Conservation (phyloP, 1,140 invertebrate species). For the Eurosta solidaginis region DNA sequence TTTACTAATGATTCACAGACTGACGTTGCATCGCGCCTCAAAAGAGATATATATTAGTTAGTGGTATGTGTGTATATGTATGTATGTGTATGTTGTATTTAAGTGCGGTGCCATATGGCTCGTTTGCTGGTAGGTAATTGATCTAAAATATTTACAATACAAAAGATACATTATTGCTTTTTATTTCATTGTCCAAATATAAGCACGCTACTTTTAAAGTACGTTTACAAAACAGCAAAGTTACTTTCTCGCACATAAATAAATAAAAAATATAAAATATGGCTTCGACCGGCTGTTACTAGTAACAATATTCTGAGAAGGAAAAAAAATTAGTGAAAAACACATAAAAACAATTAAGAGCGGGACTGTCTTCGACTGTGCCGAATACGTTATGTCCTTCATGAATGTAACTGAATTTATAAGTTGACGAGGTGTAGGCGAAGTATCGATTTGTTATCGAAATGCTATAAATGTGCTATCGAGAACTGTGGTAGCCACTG, state of each 20-base stretch:
- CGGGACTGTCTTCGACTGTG: no score
- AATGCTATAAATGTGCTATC: no score
- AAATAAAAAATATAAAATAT: neutral
- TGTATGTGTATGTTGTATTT: neutral
- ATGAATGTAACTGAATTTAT: no score
- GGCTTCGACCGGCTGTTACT: neutral
- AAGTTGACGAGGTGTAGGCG: no score
- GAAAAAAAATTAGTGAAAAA: no score
- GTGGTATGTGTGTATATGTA: neutral
- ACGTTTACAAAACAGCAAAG: no score
- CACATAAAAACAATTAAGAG: neutral
- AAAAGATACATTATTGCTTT: neutral
- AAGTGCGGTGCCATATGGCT: slow-evolving; percentile 2
- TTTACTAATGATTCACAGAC: slow-evolving; percentile 13
- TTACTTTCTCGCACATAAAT: neutral
- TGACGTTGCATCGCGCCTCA: neutral
- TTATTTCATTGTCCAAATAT: neutral
- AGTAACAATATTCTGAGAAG: neutral
- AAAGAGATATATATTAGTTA: neutral
- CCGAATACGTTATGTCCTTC: no score
- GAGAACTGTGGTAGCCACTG: no score
- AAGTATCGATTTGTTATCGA: no score
- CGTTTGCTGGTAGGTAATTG: no score
- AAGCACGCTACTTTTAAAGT: neutral
- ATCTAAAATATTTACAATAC: neutral